Base-by-base conservation (phyloP, 2,797 vertebrate genomes). In the Chloroceryle amazona region DNA sequence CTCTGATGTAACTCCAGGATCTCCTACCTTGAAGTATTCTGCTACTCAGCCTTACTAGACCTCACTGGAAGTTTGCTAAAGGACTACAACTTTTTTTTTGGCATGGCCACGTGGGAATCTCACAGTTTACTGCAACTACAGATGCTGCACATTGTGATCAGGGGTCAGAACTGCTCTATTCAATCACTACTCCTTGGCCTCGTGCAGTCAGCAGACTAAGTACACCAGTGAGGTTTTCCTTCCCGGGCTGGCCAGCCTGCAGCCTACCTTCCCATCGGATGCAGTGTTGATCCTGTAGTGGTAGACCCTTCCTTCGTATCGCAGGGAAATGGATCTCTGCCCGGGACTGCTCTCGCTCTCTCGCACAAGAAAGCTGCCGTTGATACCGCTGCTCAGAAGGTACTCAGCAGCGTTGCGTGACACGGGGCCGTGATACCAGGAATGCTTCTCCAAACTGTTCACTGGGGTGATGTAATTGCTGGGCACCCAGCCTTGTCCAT, bases 281-380 rank as follows among this genome's bases (percentile, higher is more conserved):
- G 99, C 99, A 3, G 99, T 99, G 98, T 99, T 99, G 97, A 99
- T 99, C 89, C 99, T 98, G 98, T 99, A 99, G 98, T 99, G 99
- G 98, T 99, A 99, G 61, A 99, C 99, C 78, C 99, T 98, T 4
- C 99, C 99, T 85, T 99, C 99, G 26, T 99, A 99, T 58, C 99
- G 97, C 96, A 99, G 98, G 0, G 99, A 99, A 90, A 99, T 99
- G 74, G 99, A 99, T 95, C 99, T 98, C 98, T 99, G 99, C 3
- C 99, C 99, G 0, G 99, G 99, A 70, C 99, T 99, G 98, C 99
- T 99, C 98, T 99, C 99, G 0, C 99, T 99, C 98, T 99, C 99
- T 0, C 99, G 98, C 81, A 99, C 99, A 96, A 99, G 97, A 93
- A 99, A 99, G 98, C 99, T 99, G 83, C 99, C 99, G 26, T 99